Evolutionary conservation across 2,888 invertebrate species (phyloP).

Genomic region (Dichetophora obliterata): DNA sequence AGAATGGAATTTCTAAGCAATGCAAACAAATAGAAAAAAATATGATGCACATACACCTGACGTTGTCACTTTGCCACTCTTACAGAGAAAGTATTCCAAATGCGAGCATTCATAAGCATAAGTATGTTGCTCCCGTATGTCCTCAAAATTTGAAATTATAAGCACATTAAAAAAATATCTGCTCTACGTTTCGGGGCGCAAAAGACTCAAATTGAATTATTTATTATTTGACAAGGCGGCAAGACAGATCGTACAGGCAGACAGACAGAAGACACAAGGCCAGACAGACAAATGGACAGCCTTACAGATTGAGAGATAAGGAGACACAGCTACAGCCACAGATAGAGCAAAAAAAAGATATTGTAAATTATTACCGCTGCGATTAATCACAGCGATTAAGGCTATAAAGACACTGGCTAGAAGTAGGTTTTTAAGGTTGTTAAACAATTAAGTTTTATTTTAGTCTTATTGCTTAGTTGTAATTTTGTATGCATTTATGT

Average conservation of each 20-base stretch:
- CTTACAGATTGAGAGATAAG: neutral
- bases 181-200: neutral
- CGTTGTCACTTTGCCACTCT: constrained; percentile 17
- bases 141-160: neutral
- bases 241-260: constrained; percentile 41
- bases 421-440: neutral
- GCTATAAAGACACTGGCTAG: constrained; percentile 25
- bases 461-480: neutral
- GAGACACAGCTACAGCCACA: neutral
- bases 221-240: constrained; percentile 45
- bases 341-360: neutral
- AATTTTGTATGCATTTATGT: neutral
- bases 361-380: constrained; percentile 25
- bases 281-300: neutral
- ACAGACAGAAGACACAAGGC: constrained; percentile 34
- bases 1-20: neutral
- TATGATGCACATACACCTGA: constrained; percentile 10
- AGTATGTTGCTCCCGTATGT: neutral
- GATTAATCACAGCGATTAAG: constrained; percentile 31
- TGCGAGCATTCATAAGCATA: no score
- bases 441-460: neutral
- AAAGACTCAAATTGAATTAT: constrained; percentile 48
- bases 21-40: neutral
- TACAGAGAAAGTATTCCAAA: neutral
- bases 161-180: no score